Base-by-base conservation (phyloP, 2,888 invertebrate species). In the Amiota minor region DNA sequence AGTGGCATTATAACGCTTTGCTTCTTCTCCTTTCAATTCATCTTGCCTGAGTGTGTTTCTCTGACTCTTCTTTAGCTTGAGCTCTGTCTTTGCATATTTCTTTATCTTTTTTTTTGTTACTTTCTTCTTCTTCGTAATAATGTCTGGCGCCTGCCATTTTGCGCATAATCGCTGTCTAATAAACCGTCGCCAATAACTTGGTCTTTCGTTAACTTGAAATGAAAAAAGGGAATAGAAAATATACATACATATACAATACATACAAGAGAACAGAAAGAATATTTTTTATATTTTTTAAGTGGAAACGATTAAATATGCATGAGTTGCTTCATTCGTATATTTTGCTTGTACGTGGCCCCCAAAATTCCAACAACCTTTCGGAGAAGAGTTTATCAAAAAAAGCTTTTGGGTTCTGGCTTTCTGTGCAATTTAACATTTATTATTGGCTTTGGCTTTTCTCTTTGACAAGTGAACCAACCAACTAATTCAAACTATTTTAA, bases 131-230 rank as follows among this genome's bases (percentile, higher is more conserved):
- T 6, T 45, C 10, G 18, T 6, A 14, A 64, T 16, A 16, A 64
- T 59, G 18, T n/a, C n/a, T 46, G 65, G 18, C 16, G 47, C 18
- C 47, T 10, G 20, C 67, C 67, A 50, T 50, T 68, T 68, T 18
- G 67, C 9, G 50, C 67, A 53, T 68, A 68, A 68, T 68, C 50
- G 67, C 67, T 68, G 50, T 68, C 67, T 68, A 68, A 68, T 68
- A 68, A 68, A 53, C 67, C 46, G 50, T 35, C 35, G 35, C 35
- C 35, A 35, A 8, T 35, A 68, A 68, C 50, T 68, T 68, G 50
- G 53, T 50, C 23, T 23, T 50, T 12, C 50, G 23, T 68, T 53
- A 16, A n/a, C 18, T 65, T 4, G 6, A 35, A 35, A 35, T 35
- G 35, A 8, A 35, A 35, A 35, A 35, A 35, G 35, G 6, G 6